Evolutionary conservation across 2,797 vertebrate genomes (phyloP), one percentile per base, ranked within the genome.

Genomic region (Crocodylus rhombifer): DNA sequence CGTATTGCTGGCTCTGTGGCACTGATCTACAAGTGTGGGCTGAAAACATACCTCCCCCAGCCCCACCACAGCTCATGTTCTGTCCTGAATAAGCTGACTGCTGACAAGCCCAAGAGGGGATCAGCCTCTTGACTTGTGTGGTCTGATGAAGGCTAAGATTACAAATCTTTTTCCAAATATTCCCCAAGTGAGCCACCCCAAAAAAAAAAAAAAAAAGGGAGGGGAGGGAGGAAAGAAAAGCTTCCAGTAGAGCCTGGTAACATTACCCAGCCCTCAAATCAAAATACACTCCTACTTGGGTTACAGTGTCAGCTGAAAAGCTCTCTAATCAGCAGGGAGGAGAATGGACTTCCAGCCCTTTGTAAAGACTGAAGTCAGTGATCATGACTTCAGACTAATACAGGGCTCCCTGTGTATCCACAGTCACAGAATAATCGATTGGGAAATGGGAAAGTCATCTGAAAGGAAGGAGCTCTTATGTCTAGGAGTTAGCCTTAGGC

Each of bases 41-140:
- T 96, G 77, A 95, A 96, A 95, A 95, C 86, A 84, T 61, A 64
- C 80, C 64, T 77, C 82, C 64, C 86, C 62, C 33, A 28, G 58
- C 78, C 93, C 63, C 61, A 58, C 67, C 71, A n/a, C 80, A 67
- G 86, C n/a, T 95, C 89, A 93, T 25, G 0, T 85, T 89, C 65
- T 78, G 71, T 74, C 86, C 91, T 93, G 89, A 97, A 96, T 95
- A 96, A 95, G 63, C 78, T 82, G 87, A 86, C 69, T 95, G 84
- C 91, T 96, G 94, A 97, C 92, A 97, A 78, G 69, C 87, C 92
- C 92, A 87, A 92, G 85, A 90, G 77, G 84, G 82, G 85, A 95
- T 94, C 93, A 92, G 94, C 94, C 92, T 91, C 95, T 90, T 96
- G 91, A 97, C 94, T 92, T 96, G 90, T 94, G 95, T 97, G 97